Evolutionary conservation across 2,888 invertebrate species (phyloP).

Genomic region (Oxytorus armatus): DNA sequence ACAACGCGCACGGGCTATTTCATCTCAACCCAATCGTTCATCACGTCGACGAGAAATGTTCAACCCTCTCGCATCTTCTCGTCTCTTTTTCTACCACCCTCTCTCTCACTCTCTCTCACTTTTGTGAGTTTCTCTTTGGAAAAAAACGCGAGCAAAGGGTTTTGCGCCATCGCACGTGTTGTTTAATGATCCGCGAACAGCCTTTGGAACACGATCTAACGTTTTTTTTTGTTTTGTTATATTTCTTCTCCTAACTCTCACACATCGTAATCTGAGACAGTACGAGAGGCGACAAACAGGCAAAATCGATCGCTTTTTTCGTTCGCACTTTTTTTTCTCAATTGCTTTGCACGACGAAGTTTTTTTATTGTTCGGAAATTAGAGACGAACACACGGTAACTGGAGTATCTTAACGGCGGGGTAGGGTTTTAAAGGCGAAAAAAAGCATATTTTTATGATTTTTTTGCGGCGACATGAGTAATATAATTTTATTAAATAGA

Average conservation of each 20-base stretch:
- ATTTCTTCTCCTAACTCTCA: background rate
- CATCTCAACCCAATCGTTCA: conserved; percentile 11
- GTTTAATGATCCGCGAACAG: conserved; percentile 52
- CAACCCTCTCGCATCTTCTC: background rate
- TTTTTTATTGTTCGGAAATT: conserved; percentile 10
- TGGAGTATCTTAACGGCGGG: too few relatives aligned
- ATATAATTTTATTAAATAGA: too few relatives aligned
- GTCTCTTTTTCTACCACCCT: conserved; percentile 12
- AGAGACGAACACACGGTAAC: too few relatives aligned
- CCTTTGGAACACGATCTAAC: conserved; percentile 45
- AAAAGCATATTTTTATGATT: too few relatives aligned
- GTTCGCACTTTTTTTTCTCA: conserved; percentile 11
- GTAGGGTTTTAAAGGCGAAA: too few relatives aligned
- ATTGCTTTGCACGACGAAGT: background rate
- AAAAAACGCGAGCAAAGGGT: conserved; percentile 24
- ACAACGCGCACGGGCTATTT: conserved; percentile 22
- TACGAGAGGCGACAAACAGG: background rate
- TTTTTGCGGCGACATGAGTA: too few relatives aligned
- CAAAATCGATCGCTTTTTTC: conserved; percentile 11
- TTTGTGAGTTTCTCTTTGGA: conserved; percentile 23
- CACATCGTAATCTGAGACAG: conserved; percentile 47
- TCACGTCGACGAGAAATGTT: conserved; percentile 35
- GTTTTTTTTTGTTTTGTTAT: conserved; percentile 6
- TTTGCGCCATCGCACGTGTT: conserved; percentile 18
- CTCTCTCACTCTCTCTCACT: background rate